These are phyloP conservation scores for Onychostoma macrolepis DNA, from an alignment of 2,113 vertebrate genomes.

Conservation along the genomic window DNA sequence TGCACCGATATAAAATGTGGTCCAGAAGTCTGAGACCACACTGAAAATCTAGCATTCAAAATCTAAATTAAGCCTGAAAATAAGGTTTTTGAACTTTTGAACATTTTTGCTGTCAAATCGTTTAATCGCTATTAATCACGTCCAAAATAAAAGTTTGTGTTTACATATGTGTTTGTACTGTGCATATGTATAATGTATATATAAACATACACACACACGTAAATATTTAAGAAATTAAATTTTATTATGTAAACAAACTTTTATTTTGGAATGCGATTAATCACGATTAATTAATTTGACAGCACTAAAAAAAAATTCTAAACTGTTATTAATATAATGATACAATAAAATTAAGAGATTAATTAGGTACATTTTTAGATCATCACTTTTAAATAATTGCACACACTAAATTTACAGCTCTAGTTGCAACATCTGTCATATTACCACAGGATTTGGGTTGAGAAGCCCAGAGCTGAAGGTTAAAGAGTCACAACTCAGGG, in stretches of 20 bases:
- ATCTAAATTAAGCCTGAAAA: background rate
- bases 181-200: no score
- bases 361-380: background rate
- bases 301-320: background rate
- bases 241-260: background rate
- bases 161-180: background rate
- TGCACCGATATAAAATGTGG: no score
- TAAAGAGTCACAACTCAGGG: background rate
- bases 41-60: background rate
- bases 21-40: background rate
- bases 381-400: background rate
- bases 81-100: background rate
- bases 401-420: background rate
- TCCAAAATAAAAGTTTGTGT: background rate
- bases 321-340: background rate
- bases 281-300: background rate
- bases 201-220: no score
- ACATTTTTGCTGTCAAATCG: no score
- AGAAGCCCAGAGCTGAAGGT: background rate
- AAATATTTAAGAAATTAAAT: background rate
- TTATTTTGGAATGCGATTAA: background rate
- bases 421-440: background rate
- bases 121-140: background rate
- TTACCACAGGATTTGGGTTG: background rate
- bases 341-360: background rate